Evolutionary conservation across 2,797 vertebrate genomes (phyloP), one percentile per base, ranked within the genome.

Genomic region (Enteromius mattozi): DNA sequence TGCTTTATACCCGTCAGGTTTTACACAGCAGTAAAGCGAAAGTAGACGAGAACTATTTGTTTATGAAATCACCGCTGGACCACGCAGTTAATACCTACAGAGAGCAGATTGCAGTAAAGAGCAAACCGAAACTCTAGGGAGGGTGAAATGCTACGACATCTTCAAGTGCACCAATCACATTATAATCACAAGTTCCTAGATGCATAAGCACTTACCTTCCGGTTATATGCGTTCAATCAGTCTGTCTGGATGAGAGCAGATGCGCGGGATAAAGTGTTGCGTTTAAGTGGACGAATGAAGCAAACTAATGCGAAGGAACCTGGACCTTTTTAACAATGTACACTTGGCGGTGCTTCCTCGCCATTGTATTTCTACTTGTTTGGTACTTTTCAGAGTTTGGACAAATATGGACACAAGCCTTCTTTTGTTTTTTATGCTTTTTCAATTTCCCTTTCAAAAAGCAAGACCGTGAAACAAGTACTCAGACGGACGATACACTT

Each of bases 351-450:
- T 19, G 90, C 37, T 89, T 70, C 85, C 59, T 94, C 81, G 92
- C 91, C 78, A 0, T 92, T 5, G 21, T 65, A 4, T 84, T 95
- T 40, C 88, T 90, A 21, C 45, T 93, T 65, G 19, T 92, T 19
- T 94, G 93, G 91, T 95, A 88, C 87, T 93, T 93, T 1, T 93
- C 91, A 13, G 94, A 94, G 66, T 92, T 78, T 8, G 92, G 91
- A 0, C 90, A 86, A 24, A 72, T 91, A 0, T 40, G 91, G 12
- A 86, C 87, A 0, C 91, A 94, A 68, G 92, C 85, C 47, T 49
- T 89, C 0, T 0, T 93, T 0, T 90, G 89, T 33, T 63, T 92
- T 37, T 47, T 94, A 37, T 88, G 92, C 27, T 93, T 90, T 27
- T 37, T 92, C 10, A 81, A 63, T 0, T 63, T 89, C 0, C 89